Percentiles rank a stretch among this genome's conserved stretches.
These are phyloP conservation scores for Odontamblyopus lacepedii DNA, from an alignment of 2,797 vertebrate genomes.

Conservation along the genomic window DNA sequence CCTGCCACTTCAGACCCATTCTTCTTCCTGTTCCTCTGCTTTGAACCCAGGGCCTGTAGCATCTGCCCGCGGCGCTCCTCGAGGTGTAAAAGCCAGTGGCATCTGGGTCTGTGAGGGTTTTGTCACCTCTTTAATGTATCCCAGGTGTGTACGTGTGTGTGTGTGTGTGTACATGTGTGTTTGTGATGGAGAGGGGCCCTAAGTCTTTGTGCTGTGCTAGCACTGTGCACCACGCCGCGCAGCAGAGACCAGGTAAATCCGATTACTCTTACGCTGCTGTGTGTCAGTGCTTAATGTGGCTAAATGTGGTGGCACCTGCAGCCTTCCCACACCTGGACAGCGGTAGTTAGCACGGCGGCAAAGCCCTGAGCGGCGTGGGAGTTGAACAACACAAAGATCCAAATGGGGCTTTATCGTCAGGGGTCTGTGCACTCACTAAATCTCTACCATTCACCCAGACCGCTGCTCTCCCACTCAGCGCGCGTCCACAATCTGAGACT, in stretches of 20 bases:
- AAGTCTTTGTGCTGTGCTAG: constrained; percentile 72
- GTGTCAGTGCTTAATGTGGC: constrained; percentile 75
- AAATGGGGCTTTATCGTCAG: constrained; percentile 47
- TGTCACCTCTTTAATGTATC: constrained; percentile 78
- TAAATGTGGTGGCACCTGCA: constrained; percentile 74
- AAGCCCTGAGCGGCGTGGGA: constrained; percentile 61
- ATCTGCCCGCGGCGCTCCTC: constrained; percentile 57
- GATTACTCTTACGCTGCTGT: constrained; percentile 72
- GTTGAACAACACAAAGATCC: constrained; percentile 49
- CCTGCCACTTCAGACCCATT: constrained; percentile 18
- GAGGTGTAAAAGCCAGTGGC: constrained; percentile 63
- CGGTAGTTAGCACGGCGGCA: constrained; percentile 47
- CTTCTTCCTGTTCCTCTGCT: constrained; percentile 36
- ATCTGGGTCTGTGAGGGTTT: constrained; percentile 55
- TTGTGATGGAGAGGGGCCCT: constrained; percentile 75
- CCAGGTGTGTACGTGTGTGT: constrained; percentile 68
- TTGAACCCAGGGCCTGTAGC: constrained; percentile 66
- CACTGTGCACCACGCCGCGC: constrained; percentile 51
- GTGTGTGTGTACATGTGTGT: constrained; percentile 50
- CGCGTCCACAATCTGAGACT: constrained; percentile 54
- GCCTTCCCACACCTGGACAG: constrained; percentile 69
- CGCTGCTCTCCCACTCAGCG: constrained; percentile 60
- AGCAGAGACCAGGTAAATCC: constrained; percentile 69
- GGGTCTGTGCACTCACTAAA: constrained; percentile 55
- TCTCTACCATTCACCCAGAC: constrained; percentile 65